Evolutionary conservation across 30 jellyfish, hydroid and myxozoan genomes (phyloP).

Genomic region (Hydractinia symbiolongicarpus): DNA sequence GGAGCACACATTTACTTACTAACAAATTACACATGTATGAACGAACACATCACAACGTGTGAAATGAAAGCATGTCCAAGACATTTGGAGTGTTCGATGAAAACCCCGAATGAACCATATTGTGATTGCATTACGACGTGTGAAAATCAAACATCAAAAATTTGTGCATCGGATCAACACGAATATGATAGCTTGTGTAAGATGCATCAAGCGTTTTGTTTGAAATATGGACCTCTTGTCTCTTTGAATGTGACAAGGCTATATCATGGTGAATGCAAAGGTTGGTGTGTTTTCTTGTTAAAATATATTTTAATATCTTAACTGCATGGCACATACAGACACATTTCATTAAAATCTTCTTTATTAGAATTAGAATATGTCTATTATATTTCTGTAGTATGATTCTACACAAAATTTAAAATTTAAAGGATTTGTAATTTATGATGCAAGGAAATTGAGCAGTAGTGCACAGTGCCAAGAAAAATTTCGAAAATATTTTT

Average conservation of each 20-base stretch:
- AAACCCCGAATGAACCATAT: neutral
- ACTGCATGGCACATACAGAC: too few species aligned
- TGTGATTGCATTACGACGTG: slow-evolving; percentile 2
- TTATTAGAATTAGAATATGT: too few species aligned
- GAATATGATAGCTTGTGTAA: neutral
- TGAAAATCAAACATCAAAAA: neutral
- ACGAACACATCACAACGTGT: neutral
- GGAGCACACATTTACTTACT: slow-evolving; percentile 3
- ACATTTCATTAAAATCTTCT: too few species aligned
- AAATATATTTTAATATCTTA: too few species aligned
- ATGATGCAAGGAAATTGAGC: too few species aligned
- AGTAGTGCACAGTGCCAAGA: too few species aligned
- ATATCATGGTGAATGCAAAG: neutral
- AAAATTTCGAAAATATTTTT: too few species aligned
- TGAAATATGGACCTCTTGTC: neutral
- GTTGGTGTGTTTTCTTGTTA: neutral
- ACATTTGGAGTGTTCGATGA: neutral
- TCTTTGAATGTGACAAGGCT: neutral
- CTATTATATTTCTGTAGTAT: too few species aligned
- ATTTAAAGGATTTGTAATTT: too few species aligned
- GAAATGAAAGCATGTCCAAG: neutral
- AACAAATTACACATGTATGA: neutral
- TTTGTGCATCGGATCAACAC: slow-evolving; percentile 6
- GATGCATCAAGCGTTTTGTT: neutral
- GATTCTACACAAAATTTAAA: too few species aligned